phyloP scores from a whole-genome alignment of 2,797 vertebrate species.

The Sylvia borin region DNA sequence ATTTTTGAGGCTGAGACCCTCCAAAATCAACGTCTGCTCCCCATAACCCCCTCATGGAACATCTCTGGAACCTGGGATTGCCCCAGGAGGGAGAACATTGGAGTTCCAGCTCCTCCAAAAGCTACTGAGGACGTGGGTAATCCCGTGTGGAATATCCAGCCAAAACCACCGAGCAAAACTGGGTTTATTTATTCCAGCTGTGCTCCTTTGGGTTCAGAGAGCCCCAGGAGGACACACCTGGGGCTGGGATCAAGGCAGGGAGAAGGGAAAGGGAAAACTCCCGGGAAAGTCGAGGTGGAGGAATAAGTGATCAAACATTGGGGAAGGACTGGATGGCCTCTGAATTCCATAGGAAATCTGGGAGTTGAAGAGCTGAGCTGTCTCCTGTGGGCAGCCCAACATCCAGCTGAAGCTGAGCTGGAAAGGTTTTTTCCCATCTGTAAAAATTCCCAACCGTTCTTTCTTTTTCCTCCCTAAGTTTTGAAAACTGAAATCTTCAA shows the following conservation, averaged over 20 bases:
- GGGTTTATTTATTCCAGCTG: neutral
- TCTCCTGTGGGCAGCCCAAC: neutral
- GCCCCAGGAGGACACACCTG: neutral
- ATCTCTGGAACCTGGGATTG: neutral
- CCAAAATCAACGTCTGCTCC: neutral
- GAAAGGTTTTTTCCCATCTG: neutral
- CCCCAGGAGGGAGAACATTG: fast-evolving
- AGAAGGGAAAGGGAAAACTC: neutral
- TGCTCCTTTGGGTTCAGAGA: neutral
- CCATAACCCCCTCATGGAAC: fast-evolving
- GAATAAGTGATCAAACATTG: neutral
- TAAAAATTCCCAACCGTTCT: neutral
- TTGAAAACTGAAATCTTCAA: neutral
- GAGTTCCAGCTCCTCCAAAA: neutral
- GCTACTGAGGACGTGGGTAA: neutral
- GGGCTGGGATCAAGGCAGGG: neutral
- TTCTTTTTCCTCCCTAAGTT: neutral
- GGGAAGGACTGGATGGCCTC: neutral
- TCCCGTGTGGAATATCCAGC: neutral
- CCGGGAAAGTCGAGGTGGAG: neutral
- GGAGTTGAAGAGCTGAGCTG: neutral
- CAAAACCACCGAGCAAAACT: fast-evolving
- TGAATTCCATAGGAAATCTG: neutral
- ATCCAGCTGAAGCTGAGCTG: fast-evolving
- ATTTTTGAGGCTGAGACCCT: neutral